Conservation (phyloP, 2,797 vertebrate genomes). For the Sebastes diploproa region DNA sequence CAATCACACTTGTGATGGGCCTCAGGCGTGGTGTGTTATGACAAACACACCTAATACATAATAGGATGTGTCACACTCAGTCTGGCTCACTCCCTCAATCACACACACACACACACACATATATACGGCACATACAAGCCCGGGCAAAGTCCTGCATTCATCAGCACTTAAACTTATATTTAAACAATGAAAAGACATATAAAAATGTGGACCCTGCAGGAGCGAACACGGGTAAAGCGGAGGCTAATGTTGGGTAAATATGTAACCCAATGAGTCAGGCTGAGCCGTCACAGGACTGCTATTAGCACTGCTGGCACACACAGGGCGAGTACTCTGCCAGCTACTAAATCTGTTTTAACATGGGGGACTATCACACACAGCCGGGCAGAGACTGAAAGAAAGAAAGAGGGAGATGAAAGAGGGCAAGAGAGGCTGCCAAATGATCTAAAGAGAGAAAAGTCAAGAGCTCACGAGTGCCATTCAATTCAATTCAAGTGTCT, state of each 20-base stretch:
- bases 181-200: conserved; percentile 21
- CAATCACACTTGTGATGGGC: conserved; percentile 54
- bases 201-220: conserved; percentile 35
- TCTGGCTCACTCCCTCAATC: conserved; percentile 55
- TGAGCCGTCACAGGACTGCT: conserved; percentile 70
- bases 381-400: conserved; percentile 6
- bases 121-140: conserved; percentile 39
- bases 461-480: conserved; percentile 55
- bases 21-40: conserved; percentile 65
- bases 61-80: conserved; percentile 68
- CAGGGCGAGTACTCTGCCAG: conserved; percentile 41
- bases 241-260: conserved; percentile 57
- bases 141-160: conserved; percentile 47
- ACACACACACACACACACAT: background rate
- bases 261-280: conserved; percentile 73
- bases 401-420: conserved; percentile 26
- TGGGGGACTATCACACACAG: conserved; percentile 36
- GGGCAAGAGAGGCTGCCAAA: conserved; percentile 33
- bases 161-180: conserved; percentile 28
- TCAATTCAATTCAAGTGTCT: conserved; percentile 35
- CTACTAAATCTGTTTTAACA: conserved; percentile 66
- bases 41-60: conserved; percentile 75
- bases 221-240: conserved; percentile 41
- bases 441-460: conserved; percentile 59
- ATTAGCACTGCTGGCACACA: conserved; percentile 68